These are phyloP conservation scores for Fregata magnificens DNA, from an alignment of 2,113 vertebrate species.

Conservation along the genomic window DNA sequence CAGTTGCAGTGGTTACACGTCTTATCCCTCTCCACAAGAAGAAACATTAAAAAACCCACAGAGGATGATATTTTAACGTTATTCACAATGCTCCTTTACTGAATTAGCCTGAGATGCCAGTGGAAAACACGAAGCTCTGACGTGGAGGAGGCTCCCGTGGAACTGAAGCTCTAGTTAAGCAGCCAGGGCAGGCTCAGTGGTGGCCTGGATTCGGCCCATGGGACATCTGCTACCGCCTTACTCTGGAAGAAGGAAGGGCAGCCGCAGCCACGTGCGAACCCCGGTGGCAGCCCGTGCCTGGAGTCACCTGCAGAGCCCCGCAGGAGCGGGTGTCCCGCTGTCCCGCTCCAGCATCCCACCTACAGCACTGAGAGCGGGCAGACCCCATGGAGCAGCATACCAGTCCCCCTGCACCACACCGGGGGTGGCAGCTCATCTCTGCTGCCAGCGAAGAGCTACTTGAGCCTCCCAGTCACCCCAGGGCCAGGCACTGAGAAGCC, in stretches of 20 bases:
- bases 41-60: not conserved
- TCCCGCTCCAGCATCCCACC: not conserved
- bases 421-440: not conserved
- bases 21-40: not conserved
- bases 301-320: not conserved
- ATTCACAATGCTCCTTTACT: not conserved
- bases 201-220: rapidly evolving
- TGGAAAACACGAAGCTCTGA: not conserved
- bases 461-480: rapidly evolving
- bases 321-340: not conserved
- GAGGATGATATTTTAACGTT: not conserved
- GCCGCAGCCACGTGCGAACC: rapidly evolving
- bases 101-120: not conserved
- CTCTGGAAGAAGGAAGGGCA: not conserved
- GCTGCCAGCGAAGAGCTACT: not conserved
- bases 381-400: not conserved
- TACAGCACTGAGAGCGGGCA: rapidly evolving
- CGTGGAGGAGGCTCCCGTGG: not conserved
- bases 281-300: rapidly evolving
- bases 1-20: not conserved
- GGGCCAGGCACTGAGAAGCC: rapidly evolving
- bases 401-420: not conserved
- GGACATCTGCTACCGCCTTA: not conserved
- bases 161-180: not conserved
- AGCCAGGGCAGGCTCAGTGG: not conserved